Base-by-base conservation (phyloP, 2,113 vertebrate species). In the Danionella cerebrum region DNA sequence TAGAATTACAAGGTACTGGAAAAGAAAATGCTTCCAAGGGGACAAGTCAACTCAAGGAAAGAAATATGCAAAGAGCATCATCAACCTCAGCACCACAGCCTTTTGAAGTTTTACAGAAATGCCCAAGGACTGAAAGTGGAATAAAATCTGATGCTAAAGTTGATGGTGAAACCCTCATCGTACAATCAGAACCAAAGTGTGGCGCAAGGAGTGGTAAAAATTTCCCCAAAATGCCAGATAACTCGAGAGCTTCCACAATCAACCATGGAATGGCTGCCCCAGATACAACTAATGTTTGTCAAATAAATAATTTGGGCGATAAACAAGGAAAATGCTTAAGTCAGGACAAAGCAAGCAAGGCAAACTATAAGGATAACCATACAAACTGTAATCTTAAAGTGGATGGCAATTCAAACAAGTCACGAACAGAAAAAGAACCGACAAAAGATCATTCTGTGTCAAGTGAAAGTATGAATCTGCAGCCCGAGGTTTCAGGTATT, bases 391-490 rank as follows among this genome's bases (percentile, higher is more conserved):
- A n/a, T n/a, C n/a, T n/a, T 5, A 45, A 51, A 45, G 18, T 48
- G n/a, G 75, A 77, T 5, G 72, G 71, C 31, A 57, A 38, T 21
- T 57, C 6, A 59, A 74, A 58, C 29, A 53, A 69, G 18, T 65
- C 59, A 38, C 91, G 83, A 75, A 83, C 84, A 19, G 58, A 80
- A 27, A 89, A 81, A 78, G 74, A 76, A 12, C 54, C 77, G 1
- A 79, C 77, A 35, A 88, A 85, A 82, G 71, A 84, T 51, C 86
- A 88, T n/a, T 71, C 69, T 36, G 80, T 81, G 65, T 79, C 85
- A 31, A 33, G 1, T 54, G 76, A 76, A 82, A 69, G 72, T 76
- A 60, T 84, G 77, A 74, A 62, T 55, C 54, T 41, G 2, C 19
- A 86, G 80, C 44, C 27, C 2, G 22, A 38, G 38, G 71, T 80